A percentile compares a stretch with the other conserved stretches of the same genome.
Evolutionary conservation across 2,113 vertebrate species (phyloP).

Genomic region (Fukomys damarensis): DNA sequence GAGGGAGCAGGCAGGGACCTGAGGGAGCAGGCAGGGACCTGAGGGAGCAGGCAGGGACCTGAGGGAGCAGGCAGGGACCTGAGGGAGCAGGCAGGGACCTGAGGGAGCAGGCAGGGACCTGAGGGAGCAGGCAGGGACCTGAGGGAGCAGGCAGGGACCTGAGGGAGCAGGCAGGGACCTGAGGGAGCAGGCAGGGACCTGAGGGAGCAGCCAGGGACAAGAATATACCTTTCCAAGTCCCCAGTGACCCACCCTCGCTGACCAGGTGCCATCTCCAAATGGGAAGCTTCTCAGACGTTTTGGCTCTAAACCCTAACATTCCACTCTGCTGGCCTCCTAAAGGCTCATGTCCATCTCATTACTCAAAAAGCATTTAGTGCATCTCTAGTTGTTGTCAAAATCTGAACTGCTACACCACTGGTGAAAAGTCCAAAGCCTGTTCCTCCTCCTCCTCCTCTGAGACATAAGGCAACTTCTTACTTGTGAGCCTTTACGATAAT

Average conservation of each 20-base stretch:
- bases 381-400: neutral
- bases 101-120: too few species aligned
- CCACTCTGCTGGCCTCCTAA: neutral
- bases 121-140: too few species aligned
- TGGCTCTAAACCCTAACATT: neutral
- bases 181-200: too few species aligned
- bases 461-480: neutral
- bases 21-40: too few species aligned
- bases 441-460: neutral
- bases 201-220: too few species aligned
- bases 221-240: neutral
- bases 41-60: too few species aligned
- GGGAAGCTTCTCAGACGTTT: neutral
- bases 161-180: too few species aligned
- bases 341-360: neutral
- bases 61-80: too few species aligned
- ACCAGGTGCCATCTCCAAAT: neutral
- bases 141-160: too few species aligned
- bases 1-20: too few species aligned
- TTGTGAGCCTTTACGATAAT: neutral
- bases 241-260: neutral
- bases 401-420: neutral
- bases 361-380: neutral
- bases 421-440: neutral
- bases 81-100: too few species aligned